Base-by-base conservation (phyloP, 2,113 vertebrate species). In the Cebidichthys violaceus region DNA sequence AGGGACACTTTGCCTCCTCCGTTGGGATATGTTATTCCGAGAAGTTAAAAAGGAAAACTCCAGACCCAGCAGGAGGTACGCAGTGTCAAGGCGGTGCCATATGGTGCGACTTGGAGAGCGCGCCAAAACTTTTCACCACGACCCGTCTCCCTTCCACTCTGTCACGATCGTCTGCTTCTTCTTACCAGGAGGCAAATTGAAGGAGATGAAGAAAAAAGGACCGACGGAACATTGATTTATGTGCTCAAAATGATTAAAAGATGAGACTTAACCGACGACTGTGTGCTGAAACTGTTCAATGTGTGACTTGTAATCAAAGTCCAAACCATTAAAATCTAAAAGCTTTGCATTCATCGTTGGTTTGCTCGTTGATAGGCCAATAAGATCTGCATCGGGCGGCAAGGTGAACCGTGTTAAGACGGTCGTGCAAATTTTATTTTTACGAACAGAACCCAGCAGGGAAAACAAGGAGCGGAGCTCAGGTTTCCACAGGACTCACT, bases 1-100 rank as follows among this genome's bases (percentile, higher is more conserved):
- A 81, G 76, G 66, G 83, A 88, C 83, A 86, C 77, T 84, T 90
- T 88, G 75, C 76, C 77, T 86, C 47, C 65, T 90, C 74, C 77
- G 75, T 70, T 18, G 37, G 59, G 55, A 88, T 66, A 70, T 60
- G 73, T 79, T 88, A 86, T 90, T 90, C 70, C 69, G 54, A 29
- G 67, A 73, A 70, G 47, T 83, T 83, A 27, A 88, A 86, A 89
- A 83, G 31, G 17, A 69, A 72, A 75, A 76, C 47, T 83, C 78
- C 37, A 70, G 18, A 67, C 74, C 13, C 82, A 87, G 86, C 86
- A 75, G 83, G 89, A 41, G 73, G 82, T 86, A 81, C 73, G n/a
- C 74, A 50, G 24, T 66, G 88, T 88, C 77, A 79, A 84, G 54
- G 70, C 72, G 68, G 55, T 72, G 69, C 83, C 81, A 89, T 90